These are phyloP conservation scores for Ammodytes marinus DNA, from an alignment of 2,113 vertebrate genomes.

Conservation along the genomic window DNA sequence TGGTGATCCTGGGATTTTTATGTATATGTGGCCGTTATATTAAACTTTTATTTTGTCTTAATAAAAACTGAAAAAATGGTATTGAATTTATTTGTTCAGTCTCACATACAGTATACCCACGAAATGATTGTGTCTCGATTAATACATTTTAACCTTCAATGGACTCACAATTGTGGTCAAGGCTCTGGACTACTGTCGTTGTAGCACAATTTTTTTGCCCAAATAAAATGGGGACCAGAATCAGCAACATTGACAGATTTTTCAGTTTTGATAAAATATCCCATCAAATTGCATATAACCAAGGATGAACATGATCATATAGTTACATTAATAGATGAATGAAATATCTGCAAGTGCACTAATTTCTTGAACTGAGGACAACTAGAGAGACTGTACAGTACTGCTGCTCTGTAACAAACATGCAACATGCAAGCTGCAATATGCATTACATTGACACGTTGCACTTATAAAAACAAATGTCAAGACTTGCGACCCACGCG, in stretches of 20 bases:
- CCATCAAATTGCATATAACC: neutral
- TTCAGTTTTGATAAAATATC: neutral
- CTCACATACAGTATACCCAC: neutral
- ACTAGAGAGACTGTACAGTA: neutral
- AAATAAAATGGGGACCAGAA: neutral
- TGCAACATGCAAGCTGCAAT: constrained; percentile 3
- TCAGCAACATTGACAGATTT: neutral
- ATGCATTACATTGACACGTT: neutral
- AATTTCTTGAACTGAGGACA: neutral
- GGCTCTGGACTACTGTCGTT: neutral
- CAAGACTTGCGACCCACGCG: neutral
- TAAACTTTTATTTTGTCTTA: neutral
- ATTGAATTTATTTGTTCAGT: neutral
- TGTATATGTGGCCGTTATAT: neutral
- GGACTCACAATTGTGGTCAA: neutral
- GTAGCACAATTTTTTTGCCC: neutral
- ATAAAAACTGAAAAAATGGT: neutral
- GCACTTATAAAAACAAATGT: neutral
- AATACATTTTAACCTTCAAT: neutral
- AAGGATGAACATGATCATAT: neutral
- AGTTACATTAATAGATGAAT: neutral
- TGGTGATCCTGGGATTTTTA: neutral
- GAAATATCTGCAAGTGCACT: neutral
- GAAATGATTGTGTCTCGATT: neutral
- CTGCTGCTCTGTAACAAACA: too few species aligned